Base-by-base conservation (phyloP, 2,888 invertebrate genomes). In the Spodoptera exigua region DNA sequence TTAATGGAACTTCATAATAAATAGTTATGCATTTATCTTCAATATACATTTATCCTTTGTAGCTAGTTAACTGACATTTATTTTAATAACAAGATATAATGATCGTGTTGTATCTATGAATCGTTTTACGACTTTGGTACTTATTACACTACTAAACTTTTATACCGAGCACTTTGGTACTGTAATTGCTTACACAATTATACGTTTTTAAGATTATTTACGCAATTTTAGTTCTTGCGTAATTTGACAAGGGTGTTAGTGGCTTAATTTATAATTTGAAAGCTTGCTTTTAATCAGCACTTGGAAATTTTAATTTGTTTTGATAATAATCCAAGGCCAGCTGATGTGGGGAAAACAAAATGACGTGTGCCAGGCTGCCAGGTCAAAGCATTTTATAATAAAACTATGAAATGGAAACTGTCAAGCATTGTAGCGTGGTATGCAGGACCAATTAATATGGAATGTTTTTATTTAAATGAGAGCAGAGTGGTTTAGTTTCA, bases 41-140 rank as follows among this genome's bases (percentile, higher is more conserved):
- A 49, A 62, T 59, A 41, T 54, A 41, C 65, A 74, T 76, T 78
- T 79, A 75, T 74, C 77, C 76, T 80, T 80, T 80, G 79, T 79
- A 64, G 55, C 68, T 79, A 57, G 78, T 70, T 79, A 74, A 78
- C 79, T 82, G 79, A 76, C 78, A 82, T 86, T 85, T 83, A 82
- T 79, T 80, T 80, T 82, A 81, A 81, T 78, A 80, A 81, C 76
- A 52, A 77, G 60, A 68, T 70, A 64, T 76, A 74, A 80, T 81
- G 66, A 74, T 76, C 68, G 65, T 65, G 63, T 72, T 79, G 71
- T 72, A 74, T 68, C 65, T 72, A 73, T 75, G 61, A 75, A 77
- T 71, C 61, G 71, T 66, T 81, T 81, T 76, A 82, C 68, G 74
- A 69, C 66, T 69, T 61, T 36, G 53, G 62, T 64, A 79, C 66